Percentiles rank a stretch among this genome's conserved stretches.
Evolutionary conservation across 2,888 invertebrate genomes (phyloP).

Genomic region (Calephelis perditalis): DNA sequence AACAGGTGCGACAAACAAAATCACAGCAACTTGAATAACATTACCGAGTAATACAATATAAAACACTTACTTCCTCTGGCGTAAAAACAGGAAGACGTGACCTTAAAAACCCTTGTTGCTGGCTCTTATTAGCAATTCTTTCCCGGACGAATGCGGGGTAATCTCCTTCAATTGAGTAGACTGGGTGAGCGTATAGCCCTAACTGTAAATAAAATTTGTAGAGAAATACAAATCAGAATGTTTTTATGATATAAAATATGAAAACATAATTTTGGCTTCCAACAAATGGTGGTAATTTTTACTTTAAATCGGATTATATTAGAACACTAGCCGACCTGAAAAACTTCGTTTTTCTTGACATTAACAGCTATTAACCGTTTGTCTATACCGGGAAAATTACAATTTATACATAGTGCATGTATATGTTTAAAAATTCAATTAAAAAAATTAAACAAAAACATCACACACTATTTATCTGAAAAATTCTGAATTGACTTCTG

Average conservation of each 20-base stretch:
- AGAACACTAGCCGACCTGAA: too few species aligned
- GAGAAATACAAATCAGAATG: neutral
- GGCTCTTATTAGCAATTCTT: conserved; percentile 59
- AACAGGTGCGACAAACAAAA: neutral
- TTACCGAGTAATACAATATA: neutral
- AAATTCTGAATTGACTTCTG: too few species aligned
- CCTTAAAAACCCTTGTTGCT: conserved; percentile 57
- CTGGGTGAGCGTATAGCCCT: conserved; percentile 72
- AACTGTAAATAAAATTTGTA: conserved; percentile 40
- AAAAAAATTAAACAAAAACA: too few species aligned
- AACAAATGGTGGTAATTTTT: neutral
- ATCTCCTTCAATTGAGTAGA: conserved; percentile 65
- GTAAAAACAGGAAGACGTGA: conserved; percentile 73
- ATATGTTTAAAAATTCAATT: too few species aligned
- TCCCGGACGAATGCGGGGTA: conserved; percentile 69
- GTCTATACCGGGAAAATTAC: too few species aligned
- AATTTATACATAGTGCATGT: too few species aligned
- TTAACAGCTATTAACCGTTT: too few species aligned
- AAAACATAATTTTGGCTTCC: neutral
- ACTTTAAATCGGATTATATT: too few species aligned
- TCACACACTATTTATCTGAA: too few species aligned
- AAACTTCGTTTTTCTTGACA: too few species aligned
- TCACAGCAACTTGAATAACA: neutral
- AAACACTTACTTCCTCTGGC: conserved; percentile 52
- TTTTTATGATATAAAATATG: neutral